Evolutionary conservation across 2,797 vertebrate species (phyloP), one percentile per base, ranked within the genome.

Genomic region (Adrianichthys oophorus): DNA sequence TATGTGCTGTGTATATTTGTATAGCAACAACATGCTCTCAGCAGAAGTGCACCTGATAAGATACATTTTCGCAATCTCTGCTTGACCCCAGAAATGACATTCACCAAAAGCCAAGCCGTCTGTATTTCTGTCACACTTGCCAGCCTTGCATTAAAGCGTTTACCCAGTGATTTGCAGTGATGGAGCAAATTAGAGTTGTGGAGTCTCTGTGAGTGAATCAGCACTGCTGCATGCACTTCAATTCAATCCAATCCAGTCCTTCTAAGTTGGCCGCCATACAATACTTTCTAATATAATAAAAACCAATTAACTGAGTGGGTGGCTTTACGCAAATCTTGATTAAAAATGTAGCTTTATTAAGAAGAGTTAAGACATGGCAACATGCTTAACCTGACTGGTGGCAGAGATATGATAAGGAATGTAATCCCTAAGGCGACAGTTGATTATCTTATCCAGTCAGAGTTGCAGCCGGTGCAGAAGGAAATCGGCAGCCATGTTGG

Each of bases 281-380:
- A 75, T 74, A 76, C 71, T 43, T 65, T 58, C 74, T 77, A 78
- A 85, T 78, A 90, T 80, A 89, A 89, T 87, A 83, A 84, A 87
- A 90, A 85, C 75, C 84, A 87, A 89, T 90, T 90, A 90, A 89
- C 75, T 66, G 79, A 81, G 83, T 90, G 80, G 72, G 78, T 86
- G 84, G 85, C 85, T 86, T 86, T 86, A 82, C 82, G 79, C 70
- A 79, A 86, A 89, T 90, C 86, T 87, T 89, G 79, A 86, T 88
- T 86, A 81, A 82, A 87, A 87, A 86, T 81, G 68, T 57, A 70
- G 83, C 78, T 82, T 87, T 86, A 85, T 83, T 86, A 84, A 86
- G 85, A 48, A 40, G 76, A 85, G 75, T 85, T 85, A 83, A 80
- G 84, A 86, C 77, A 75, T 87, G 86, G 82, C 83, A 72, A 76